Base-by-base conservation (phyloP, 2,797 vertebrate species). In the Lycodopsis pacificus region DNA sequence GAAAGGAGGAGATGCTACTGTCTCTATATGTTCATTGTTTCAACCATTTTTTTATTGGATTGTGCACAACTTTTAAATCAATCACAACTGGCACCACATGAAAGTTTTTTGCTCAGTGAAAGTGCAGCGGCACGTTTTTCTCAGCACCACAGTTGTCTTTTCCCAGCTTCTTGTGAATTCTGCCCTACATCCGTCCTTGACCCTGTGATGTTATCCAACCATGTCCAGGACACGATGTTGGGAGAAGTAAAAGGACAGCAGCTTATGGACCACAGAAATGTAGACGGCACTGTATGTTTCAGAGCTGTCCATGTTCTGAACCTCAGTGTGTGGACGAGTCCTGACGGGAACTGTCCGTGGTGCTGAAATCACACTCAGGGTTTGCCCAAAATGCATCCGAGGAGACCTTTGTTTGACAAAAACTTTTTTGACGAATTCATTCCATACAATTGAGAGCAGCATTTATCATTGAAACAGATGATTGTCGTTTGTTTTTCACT, bases 231-330 rank as follows among this genome's bases (percentile, higher is more conserved):
- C 4, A 34, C 2, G 14, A 22, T 30, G 3, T 15, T 7, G 20
- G 15, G 8, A 44, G 12, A 58, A 3, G n/a, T 9, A 6, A 42
- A 61, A 40, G 13, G 8, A 14, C 8, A 10, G 3, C 27, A 27
- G 27, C 27, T 27, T 27, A 3, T 27, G 27, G 27, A 27, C 27
- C 27, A 15, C 32, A 19, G 6, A 17, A 0, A 8, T 25, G 48
- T 1, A 7, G 2, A 9, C 5, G 17, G 13, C 27, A 2, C 17
- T 20, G 1, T 20, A 4, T 17, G 42, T 22, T 2, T 0, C 12
- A 17, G 61, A 65, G 20, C 72, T 81, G 75, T 72, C 73, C 61
- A 1, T 14, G 72, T 71, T n/a, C 15, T 78, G 56, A 69, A 59
- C 4, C 10, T 42, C 12, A 13, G 11, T 42, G 19, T 20, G 25